A percentile compares a stretch with the other conserved stretches of the same genome.
These are phyloP conservation scores for Drosophila macrospina DNA, from an alignment of 2,888 invertebrate genomes.

Conservation along the genomic window DNA sequence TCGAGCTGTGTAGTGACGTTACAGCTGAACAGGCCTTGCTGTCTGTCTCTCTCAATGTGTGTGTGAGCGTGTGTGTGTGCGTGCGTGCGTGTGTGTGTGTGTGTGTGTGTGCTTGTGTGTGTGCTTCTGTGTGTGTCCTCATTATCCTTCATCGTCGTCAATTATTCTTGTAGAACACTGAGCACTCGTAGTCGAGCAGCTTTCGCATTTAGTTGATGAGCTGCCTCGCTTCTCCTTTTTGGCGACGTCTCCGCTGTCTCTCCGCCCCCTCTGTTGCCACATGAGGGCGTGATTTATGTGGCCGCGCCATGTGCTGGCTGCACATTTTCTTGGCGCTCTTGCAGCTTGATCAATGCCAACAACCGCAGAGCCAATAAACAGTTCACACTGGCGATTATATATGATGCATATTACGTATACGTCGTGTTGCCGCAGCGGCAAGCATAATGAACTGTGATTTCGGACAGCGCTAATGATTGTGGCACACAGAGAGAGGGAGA, in stretches of 20 bases:
- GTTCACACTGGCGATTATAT: conserved; percentile 32
- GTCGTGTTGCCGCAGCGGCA: conserved; percentile 59
- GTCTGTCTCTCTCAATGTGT: conserved; percentile 4
- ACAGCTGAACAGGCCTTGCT: no score
- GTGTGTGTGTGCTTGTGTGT: conserved; percentile 16
- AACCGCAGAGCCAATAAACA: conserved; percentile 18
- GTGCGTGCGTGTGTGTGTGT: conserved; percentile 31
- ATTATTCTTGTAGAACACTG: conserved; percentile 74
- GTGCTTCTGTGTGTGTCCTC: conserved; percentile 51
- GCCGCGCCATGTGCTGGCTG: conserved; percentile 44
- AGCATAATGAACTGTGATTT: conserved; percentile 69
- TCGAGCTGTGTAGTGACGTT: no score
- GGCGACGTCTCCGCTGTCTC: conserved; percentile 13
- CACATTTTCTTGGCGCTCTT: conserved; percentile 61
- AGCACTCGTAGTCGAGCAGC: conserved; percentile 53
- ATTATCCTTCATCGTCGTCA: conserved; percentile 78
- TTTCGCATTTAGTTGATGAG: conserved; percentile 79
- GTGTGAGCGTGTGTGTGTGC: conserved; percentile 14
- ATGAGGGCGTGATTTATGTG: conserved; percentile 59
- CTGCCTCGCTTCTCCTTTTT: conserved; percentile 30
- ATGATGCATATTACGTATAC: conserved; percentile 66
- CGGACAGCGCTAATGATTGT: conserved; percentile 33
- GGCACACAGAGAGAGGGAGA: no score
- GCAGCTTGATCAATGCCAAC: conserved; percentile 68
- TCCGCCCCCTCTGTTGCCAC: not conserved